phyloP scores from a whole-genome alignment of 2,797 vertebrate species.

The Lepilemur ruficaudatus region DNA sequence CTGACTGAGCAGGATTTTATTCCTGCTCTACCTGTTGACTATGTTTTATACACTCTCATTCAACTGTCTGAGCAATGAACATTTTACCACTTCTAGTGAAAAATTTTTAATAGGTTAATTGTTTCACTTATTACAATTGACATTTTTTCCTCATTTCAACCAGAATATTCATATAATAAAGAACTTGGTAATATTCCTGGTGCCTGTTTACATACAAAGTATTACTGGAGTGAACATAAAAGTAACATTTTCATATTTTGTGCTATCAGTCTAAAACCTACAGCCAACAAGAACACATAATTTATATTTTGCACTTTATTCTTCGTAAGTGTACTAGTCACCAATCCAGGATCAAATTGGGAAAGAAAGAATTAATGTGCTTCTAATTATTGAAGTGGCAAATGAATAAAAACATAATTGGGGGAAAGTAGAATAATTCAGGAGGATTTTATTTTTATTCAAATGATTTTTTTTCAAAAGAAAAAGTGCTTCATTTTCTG shows the following conservation, averaged over 20 bases:
- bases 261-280: slow-evolving; percentile 15
- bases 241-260: slow-evolving; percentile 53
- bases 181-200: slow-evolving; percentile 22
- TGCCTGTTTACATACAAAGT: slow-evolving; percentile 15
- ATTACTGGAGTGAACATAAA: slow-evolving; percentile 47
- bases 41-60: background rate
- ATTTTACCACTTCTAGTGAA: slow-evolving; percentile 12
- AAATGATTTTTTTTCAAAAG: background rate
- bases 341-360: background rate
- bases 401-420: slow-evolving; percentile 36
- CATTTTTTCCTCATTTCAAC: slow-evolving; percentile 29
- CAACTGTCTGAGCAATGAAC: background rate
- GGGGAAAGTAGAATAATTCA: slow-evolving; percentile 41
- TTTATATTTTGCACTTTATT: slow-evolving; percentile 45
- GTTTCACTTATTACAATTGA: background rate
- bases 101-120: slow-evolving; percentile 39
- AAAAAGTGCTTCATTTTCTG: slow-evolving; percentile 28
- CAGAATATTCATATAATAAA: slow-evolving; percentile 8
- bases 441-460: slow-evolving; percentile 57
- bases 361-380: background rate
- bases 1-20: background rate
- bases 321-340: slow-evolving; percentile 17
- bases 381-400: slow-evolving; percentile 9
- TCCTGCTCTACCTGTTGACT: background rate
- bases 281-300: background rate